Evolutionary conservation across 2,113 vertebrate species (phyloP).

Genomic region (Gobiocypris rarus): DNA sequence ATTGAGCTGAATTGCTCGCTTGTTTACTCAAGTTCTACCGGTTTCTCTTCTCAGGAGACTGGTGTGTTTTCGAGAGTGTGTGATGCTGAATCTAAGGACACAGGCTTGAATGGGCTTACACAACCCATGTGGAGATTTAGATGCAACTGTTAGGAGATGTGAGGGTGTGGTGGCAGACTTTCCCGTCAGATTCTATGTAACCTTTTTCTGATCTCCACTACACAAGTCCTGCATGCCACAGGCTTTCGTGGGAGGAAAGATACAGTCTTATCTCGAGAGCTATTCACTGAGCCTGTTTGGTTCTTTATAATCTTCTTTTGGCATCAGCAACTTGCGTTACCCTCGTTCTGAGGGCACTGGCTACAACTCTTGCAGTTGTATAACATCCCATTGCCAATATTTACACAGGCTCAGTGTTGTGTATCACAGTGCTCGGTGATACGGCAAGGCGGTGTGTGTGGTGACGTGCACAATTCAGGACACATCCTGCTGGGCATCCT

Average conservation of each 20-base stretch:
- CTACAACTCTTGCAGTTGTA: slow-evolving; percentile 33
- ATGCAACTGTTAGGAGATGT: slow-evolving; percentile 12
- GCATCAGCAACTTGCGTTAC: slow-evolving; percentile 24
- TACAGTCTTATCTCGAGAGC: slow-evolving; percentile 41
- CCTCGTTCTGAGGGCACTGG: background rate
- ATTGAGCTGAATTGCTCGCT: slow-evolving; percentile 22
- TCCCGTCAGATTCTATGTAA: slow-evolving; percentile 7
- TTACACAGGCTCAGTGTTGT: slow-evolving; percentile 30
- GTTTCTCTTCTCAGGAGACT: slow-evolving; percentile 27
- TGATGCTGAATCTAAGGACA: background rate
- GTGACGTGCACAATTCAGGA: slow-evolving; percentile 2
- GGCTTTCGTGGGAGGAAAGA: slow-evolving; percentile 33
- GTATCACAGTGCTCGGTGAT: background rate
- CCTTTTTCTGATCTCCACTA: slow-evolving; percentile 32
- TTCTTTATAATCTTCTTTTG: slow-evolving; percentile 27
- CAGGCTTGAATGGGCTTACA: slow-evolving; percentile 11
- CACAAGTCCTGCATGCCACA: slow-evolving; percentile 27
- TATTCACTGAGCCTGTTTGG: slow-evolving; percentile 19
- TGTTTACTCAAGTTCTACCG: slow-evolving; percentile 46
- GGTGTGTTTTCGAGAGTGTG: background rate
- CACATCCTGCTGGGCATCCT: slow-evolving; percentile 40
- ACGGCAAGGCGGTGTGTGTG: background rate
- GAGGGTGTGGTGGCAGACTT: slow-evolving; percentile 31
- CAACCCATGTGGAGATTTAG: slow-evolving; percentile 6
- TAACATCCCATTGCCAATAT: slow-evolving; percentile 41